phyloP scores from a whole-genome alignment of 2,888 invertebrate species.

The Lochmaea crataegi region DNA sequence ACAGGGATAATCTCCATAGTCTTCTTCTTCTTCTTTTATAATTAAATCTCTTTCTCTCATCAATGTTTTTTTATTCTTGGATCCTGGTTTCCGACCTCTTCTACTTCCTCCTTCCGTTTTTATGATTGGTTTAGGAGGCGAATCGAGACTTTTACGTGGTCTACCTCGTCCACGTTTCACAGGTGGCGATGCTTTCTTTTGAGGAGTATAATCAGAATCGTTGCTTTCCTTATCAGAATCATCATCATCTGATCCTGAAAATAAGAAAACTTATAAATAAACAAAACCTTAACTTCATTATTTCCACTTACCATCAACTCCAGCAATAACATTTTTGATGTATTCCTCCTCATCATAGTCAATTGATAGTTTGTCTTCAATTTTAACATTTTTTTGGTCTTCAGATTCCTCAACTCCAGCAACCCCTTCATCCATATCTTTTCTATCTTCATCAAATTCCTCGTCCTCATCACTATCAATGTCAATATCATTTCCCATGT shows the following conservation, averaged over 20 bases:
- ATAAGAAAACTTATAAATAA: constrained; percentile 1
- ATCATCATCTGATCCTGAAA: constrained; percentile 27
- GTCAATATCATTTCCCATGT: constrained; percentile 36
- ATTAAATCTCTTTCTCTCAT: constrained; percentile 14
- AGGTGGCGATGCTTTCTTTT: constrained; percentile 46
- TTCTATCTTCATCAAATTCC: constrained; percentile 20
- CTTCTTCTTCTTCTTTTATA: constrained; percentile 53
- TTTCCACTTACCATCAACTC: constrained; percentile 32
- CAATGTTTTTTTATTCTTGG: constrained; percentile 46
- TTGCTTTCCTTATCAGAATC: constrained; percentile 54
- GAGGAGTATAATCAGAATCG: constrained; percentile 61
- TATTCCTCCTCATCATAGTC: constrained; percentile 30
- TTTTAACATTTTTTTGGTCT: constrained; percentile 38
- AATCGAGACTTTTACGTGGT: constrained; percentile 57
- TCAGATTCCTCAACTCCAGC: constrained; percentile 17
- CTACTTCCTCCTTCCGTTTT: constrained; percentile 39
- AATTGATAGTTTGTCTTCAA: constrained; percentile 16
- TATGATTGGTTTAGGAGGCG: constrained; percentile 39
- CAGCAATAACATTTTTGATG: constrained; percentile 32
- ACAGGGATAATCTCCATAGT: constrained; percentile 57
- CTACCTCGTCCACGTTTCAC: constrained; percentile 57
- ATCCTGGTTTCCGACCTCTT: constrained; percentile 51
- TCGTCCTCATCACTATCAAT: constrained; percentile 41
- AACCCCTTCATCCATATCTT: constrained; percentile 21
- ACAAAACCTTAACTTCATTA: neutral